Conservation (phyloP, 2,113 vertebrate species). For the Oreocharis arfaki region DNA sequence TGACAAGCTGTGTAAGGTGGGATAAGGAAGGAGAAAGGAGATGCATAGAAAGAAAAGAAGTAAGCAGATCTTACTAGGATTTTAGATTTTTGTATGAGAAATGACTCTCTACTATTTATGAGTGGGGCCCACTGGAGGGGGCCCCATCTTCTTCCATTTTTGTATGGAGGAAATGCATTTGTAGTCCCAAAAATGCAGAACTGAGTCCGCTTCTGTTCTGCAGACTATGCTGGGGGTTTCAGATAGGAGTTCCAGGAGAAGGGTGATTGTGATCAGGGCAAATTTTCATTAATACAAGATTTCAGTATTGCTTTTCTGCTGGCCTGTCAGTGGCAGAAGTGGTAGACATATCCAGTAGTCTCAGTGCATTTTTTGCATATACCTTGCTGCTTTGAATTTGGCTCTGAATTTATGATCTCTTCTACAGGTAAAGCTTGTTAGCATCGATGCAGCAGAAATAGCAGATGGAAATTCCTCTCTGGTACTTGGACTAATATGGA, state of each 20-base stretch:
- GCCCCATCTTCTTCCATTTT: not conserved
- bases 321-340: not conserved
- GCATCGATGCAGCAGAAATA: constrained; percentile 92
- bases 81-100: not conserved
- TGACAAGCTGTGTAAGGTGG: not conserved
- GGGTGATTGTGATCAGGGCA: not conserved
- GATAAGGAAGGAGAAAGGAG: not conserved
- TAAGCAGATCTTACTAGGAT: not conserved
- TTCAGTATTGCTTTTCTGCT: not conserved
- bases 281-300: not conserved
- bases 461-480: constrained; percentile 93
- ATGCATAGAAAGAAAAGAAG: not conserved
- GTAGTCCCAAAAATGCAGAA: not conserved
- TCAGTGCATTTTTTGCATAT: not conserved
- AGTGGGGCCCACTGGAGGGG: not conserved
- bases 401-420: not conserved
- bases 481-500: constrained; percentile 95
- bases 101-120: not conserved
- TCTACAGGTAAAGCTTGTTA: constrained; percentile 90
- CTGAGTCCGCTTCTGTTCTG: not conserved
- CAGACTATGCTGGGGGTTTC: not conserved
- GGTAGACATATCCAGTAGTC: not conserved
- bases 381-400: not conserved
- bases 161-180: not conserved
- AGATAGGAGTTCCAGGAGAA: not conserved